Percentiles rank a stretch among this genome's conserved stretches.
Conservation (phyloP, 2,797 vertebrate species). For the Tangara arthus region DNA sequence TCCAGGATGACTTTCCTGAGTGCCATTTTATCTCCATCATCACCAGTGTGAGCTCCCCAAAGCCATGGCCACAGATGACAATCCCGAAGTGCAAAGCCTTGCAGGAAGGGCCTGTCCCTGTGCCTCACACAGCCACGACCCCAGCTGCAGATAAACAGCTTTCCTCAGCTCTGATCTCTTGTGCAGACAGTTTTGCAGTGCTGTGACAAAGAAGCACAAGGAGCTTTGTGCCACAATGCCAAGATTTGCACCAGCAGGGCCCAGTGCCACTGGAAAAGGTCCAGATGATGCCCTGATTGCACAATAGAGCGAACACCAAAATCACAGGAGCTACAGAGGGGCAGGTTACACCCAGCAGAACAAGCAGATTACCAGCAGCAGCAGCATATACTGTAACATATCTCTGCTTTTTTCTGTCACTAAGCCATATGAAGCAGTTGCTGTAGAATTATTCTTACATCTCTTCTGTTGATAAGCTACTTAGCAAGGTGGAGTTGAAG, state of each 20-base stretch:
- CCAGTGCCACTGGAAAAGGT: background rate
- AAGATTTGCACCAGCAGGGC: background rate
- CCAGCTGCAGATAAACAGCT: background rate
- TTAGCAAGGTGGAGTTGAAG: slow-evolving; percentile 5
- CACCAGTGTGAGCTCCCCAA: background rate
- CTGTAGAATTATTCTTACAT: slow-evolving; percentile 5
- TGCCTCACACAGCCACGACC: background rate
- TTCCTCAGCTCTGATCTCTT: background rate
- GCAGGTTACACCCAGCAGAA: background rate
- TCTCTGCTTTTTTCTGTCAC: slow-evolving; percentile 2
- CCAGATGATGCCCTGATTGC: background rate
- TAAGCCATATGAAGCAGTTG: slow-evolving; percentile 3
- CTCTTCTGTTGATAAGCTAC: slow-evolving; percentile 32
- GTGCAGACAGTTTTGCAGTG: background rate
- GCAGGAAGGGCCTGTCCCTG: background rate
- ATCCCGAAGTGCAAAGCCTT: background rate
- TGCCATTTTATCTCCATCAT: background rate
- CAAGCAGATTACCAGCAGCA: background rate
- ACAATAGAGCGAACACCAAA: background rate
- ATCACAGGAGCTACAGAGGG: background rate
- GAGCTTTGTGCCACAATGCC: background rate
- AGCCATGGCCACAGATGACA: background rate
- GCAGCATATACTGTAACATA: background rate
- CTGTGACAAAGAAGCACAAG: background rate
- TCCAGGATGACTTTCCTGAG: background rate